Evolutionary conservation across 92 coral and sea anemone species (phyloP).

Genomic region (Metridium senile): DNA sequence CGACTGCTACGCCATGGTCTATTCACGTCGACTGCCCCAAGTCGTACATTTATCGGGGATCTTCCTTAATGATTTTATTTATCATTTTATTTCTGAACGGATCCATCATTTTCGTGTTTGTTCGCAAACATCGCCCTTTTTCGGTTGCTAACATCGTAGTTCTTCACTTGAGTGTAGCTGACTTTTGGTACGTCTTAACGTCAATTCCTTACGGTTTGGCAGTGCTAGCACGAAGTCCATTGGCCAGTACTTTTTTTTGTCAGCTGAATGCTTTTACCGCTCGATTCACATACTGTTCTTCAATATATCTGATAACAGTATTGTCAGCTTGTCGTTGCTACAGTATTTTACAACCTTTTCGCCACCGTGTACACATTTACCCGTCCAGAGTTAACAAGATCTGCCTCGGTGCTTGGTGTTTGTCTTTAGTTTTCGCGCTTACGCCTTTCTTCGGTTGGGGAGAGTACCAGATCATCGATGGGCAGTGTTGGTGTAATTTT

Average conservation of each 20-base stretch:
- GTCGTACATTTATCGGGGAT: background rate
- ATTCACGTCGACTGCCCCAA: background rate
- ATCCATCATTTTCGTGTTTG: no score
- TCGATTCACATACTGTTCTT: background rate
- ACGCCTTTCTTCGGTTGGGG: no score
- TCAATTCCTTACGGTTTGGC: background rate
- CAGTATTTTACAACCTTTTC: background rate
- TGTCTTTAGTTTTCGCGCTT: no score
- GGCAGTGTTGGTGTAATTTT: no score
- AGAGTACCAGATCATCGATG: no score
- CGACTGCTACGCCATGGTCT: no score
- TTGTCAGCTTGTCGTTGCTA: background rate
- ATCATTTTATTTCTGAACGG: no score
- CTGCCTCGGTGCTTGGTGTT: no score
- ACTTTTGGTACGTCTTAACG: background rate
- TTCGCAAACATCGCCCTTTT: background rate
- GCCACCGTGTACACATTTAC: no score
- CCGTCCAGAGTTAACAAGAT: no score
- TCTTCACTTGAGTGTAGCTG: conserved; percentile 7
- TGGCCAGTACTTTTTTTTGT: background rate
- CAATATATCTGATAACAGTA: background rate
- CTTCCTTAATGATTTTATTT: no score
- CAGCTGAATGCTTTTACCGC: background rate
- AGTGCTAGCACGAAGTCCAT: no score
- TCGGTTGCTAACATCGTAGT: background rate